A percentile compares a stretch with the other conserved stretches of the same genome.
These are phyloP conservation scores for Suncus etruscus DNA, from an alignment of 2,113 vertebrate genomes.

Conservation along the genomic window DNA sequence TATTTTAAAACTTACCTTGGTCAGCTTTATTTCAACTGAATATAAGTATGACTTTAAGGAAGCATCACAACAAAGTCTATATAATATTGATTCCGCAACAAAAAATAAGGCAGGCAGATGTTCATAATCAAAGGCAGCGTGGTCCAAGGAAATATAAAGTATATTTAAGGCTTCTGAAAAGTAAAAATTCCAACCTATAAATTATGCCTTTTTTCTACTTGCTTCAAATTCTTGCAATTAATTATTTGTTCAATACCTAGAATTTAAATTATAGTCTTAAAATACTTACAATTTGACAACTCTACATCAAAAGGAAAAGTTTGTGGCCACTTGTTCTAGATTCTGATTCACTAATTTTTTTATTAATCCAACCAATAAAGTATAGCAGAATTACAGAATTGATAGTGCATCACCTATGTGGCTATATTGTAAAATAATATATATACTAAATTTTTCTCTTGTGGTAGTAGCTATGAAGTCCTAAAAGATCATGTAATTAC, in stretches of 20 bases:
- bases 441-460: not conserved
- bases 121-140: conserved; percentile 76
- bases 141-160: conserved; percentile 83
- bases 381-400: not conserved
- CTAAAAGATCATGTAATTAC: not conserved
- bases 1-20: conserved; percentile 81
- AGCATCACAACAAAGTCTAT: conserved; percentile 78
- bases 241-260: conserved; percentile 45
- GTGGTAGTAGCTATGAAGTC: not conserved
- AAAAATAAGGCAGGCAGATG: conserved; percentile 84
- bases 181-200: conserved; percentile 16
- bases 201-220: conserved; percentile 2
- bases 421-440: not conserved
- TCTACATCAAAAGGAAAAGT: not conserved
- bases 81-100: conserved; percentile 83
- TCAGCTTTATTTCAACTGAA: conserved; percentile 82
- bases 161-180: conserved; percentile 83
- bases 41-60: conserved; percentile 74
- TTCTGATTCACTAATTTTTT: not conserved
- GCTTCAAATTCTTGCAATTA: not conserved
- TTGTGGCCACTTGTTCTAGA: not conserved
- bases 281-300: conserved; percentile 1
- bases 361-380: not conserved
- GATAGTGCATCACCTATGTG: not conserved
- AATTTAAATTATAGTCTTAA: conserved; percentile 41